phyloP scores from a whole-genome alignment of 2,797 vertebrate genomes.

The Picus viridis region DNA sequence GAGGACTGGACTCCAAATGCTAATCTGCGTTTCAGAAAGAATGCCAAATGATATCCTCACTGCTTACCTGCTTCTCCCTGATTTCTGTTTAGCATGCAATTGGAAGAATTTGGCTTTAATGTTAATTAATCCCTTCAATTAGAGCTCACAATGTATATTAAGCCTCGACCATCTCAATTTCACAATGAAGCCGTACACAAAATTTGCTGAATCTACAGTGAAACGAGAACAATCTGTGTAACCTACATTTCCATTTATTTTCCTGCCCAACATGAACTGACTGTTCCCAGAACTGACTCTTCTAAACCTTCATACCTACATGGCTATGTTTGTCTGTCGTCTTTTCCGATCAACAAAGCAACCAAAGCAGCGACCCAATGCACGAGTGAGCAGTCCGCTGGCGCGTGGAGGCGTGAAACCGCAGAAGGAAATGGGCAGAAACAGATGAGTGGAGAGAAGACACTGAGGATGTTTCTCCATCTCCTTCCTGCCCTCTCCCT shows the following conservation, averaged over 20 bases:
- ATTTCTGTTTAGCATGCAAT: background rate
- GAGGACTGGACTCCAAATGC: slow-evolving; percentile 38
- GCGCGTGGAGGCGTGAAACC: slow-evolving; percentile 40
- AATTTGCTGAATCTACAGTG: slow-evolving; percentile 15
- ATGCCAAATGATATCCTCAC: slow-evolving; percentile 18
- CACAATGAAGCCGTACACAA: background rate
- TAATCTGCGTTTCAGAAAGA: slow-evolving; percentile 35
- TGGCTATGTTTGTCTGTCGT: background rate
- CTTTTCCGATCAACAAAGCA: slow-evolving; percentile 50
- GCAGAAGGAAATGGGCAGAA: slow-evolving; percentile 3
- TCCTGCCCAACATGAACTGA: background rate
- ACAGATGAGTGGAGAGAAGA: background rate
- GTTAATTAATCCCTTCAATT: slow-evolving; percentile 53
- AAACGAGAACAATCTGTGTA: background rate
- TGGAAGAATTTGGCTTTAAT: slow-evolving; percentile 51
- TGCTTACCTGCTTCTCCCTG: slow-evolving; percentile 15
- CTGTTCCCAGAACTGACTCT: slow-evolving; percentile 35
- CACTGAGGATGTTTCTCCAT: background rate
- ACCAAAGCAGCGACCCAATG: background rate
- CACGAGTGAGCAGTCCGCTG: background rate
- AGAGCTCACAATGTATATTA: slow-evolving; percentile 13
- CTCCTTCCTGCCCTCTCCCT: background rate
- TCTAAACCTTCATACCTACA: background rate
- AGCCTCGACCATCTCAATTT: background rate
- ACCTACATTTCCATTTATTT: slow-evolving; percentile 23